Conservation (phyloP, 53 echinoderm and acorn worm species). For the Holothuria leucospilota region DNA sequence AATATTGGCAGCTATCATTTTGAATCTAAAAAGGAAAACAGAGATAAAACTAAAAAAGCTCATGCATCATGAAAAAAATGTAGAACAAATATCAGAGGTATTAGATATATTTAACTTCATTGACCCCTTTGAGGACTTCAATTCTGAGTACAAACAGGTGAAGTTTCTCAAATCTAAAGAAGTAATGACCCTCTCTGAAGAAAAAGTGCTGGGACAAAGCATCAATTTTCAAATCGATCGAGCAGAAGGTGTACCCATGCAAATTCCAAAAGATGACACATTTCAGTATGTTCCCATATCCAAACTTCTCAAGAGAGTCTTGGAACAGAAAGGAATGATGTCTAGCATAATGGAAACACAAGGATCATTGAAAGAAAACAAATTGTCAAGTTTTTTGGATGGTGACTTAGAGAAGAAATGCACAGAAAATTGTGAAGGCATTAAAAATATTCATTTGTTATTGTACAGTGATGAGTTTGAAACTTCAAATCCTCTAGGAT, state of each 20-base stretch:
- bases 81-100: background rate
- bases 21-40: conserved; percentile 4
- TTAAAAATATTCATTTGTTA: conserved; percentile 13
- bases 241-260: conserved; percentile 38
- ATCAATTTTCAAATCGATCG: conserved; percentile 36
- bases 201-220: conserved; percentile 45
- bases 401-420: conserved; percentile 4
- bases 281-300: conserved; percentile 44
- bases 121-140: conserved; percentile 15
- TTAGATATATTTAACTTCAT: conserved; percentile 6
- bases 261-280: conserved; percentile 32
- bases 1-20: conserved; percentile 1
- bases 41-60: background rate
- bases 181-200: conserved; percentile 28
- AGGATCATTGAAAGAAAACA: too few species aligned
- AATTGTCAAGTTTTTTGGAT: conserved; percentile 4
- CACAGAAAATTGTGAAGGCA: background rate
- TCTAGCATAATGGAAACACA: conserved; percentile 28
- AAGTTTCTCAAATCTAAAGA: conserved; percentile 22
- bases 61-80: background rate
- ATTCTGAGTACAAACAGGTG: conserved; percentile 6
- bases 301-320: conserved; percentile 39
- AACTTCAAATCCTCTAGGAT: conserved; percentile 50
- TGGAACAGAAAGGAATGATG: conserved; percentile 68
- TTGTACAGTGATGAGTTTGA: conserved; percentile 54